Evolutionary conservation across 2,888 invertebrate genomes (phyloP), one percentile per base, ranked within the genome.

Genomic region (Drosophila mulleri): DNA sequence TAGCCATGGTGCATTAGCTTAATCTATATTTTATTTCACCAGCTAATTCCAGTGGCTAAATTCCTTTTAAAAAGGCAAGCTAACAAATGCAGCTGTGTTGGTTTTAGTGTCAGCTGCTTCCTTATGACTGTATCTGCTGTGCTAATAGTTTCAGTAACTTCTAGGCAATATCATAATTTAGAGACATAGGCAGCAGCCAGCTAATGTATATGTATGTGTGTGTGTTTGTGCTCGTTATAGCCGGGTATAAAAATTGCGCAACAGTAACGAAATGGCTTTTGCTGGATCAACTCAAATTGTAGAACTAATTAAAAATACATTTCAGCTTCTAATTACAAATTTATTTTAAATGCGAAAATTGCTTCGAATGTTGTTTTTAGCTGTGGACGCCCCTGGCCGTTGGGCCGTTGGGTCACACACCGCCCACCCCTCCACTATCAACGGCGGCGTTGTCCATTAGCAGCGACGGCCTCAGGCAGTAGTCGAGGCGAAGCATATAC

Each of bases 221-320:
- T 57, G 26, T 44, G 12, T 16, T 20, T 57, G n/a, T 23, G 14
- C 20, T n/a, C 16, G 18, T 29, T 53, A 20, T 63, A 39, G 23
- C 11, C 12, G 9, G 47, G 16, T 7, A 35, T 16, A 48, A 41
- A 58, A 53, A 62, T 52, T 48, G 45, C 48, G 60, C 60, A 57
- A 63, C 5, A 56, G 60, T 39, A 69, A 37, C 39, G 14, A 72
- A 61, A 62, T 66, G 37, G n/a, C 42, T 65, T 75, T 42, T 45
- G 65, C 63, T 56, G 63, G 41, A 59, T 66, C 61, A 68, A 80
- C 80, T 61, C 56, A 86, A 86, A 76, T 72, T 69, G 68, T 80
- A 56, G 69, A 87, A 82, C 80, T 87, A 86, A 86, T 86, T 82
- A 83, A 82, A 88, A 86, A 83, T 83, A 86, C 84, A 82, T 86